These are phyloP conservation scores for Brachypteracias leptosomus DNA, from an alignment of 2,113 vertebrate species.

Conservation along the genomic window DNA sequence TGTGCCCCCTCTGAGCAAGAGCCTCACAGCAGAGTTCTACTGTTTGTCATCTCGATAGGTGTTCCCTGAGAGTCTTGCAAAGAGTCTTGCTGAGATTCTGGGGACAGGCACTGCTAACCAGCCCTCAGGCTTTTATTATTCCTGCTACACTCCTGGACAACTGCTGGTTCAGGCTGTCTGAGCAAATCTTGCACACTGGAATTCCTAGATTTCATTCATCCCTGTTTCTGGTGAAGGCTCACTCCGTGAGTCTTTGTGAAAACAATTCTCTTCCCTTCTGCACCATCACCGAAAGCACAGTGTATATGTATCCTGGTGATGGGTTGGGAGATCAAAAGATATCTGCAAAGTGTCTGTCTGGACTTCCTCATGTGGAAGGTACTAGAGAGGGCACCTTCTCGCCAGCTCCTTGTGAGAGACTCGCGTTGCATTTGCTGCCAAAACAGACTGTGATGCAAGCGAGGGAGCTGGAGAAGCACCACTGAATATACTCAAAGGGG, in stretches of 20 bases:
- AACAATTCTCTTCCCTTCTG: background rate
- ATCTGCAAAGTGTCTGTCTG: background rate
- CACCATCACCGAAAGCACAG: background rate
- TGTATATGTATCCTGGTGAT: background rate
- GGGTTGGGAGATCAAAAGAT: background rate
- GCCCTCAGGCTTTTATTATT: background rate
- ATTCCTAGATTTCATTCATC: background rate
- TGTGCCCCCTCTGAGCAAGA: background rate
- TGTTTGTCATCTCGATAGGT: background rate
- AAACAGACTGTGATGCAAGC: rapidly evolving
- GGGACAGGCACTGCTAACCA: background rate
- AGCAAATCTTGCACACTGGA: background rate
- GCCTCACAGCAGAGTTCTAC: background rate
- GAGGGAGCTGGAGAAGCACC: background rate
- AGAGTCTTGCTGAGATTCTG: background rate
- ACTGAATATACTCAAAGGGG: background rate
- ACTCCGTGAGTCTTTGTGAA: background rate
- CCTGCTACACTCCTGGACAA: background rate
- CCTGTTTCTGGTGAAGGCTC: background rate
- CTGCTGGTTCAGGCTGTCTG: background rate
- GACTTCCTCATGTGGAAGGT: background rate
- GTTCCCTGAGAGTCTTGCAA: background rate
- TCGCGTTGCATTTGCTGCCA: background rate
- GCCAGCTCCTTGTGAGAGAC: background rate
- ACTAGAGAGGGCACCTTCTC: background rate